Percentiles rank a stretch among this genome's conserved stretches.
phyloP scores from a whole-genome alignment of 2,888 invertebrate species.

The Myopa tessellatipennis region DNA sequence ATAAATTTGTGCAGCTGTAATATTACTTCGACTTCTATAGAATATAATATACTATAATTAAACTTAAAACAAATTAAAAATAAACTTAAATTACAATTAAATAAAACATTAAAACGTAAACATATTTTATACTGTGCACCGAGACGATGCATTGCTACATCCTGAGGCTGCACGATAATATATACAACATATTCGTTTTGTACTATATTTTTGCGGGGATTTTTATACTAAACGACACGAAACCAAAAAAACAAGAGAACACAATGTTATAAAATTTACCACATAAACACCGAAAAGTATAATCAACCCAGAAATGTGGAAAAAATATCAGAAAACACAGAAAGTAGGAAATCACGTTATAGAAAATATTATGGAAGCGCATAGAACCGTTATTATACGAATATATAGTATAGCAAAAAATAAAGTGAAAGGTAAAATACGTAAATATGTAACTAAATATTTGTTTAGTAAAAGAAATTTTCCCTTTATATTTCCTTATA shows the following conservation, averaged over 20 bases:
- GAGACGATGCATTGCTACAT: slow-evolving; percentile 47
- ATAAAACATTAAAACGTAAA: slow-evolving; percentile 2
- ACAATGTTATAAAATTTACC: slow-evolving; percentile 20
- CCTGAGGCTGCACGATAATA: slow-evolving; percentile 47
- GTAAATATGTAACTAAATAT: slow-evolving; percentile 39
- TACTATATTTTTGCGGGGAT: slow-evolving; percentile 66
- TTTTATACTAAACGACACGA: slow-evolving; percentile 53
- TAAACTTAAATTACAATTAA: slow-evolving; percentile 9
- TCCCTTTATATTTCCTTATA: slow-evolving; percentile 14
- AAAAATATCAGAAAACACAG: slow-evolving; percentile 19
- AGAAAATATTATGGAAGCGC: slow-evolving; percentile 16
- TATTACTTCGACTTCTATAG: slow-evolving; percentile 14
- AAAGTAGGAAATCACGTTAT: slow-evolving; percentile 20
- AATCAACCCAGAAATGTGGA: neutral
- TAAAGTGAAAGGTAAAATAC: slow-evolving; percentile 37
- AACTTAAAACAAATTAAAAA: neutral
- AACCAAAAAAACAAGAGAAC: slow-evolving; percentile 46
- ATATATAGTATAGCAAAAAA: slow-evolving; percentile 18
- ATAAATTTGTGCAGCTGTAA: slow-evolving; percentile 6
- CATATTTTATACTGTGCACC: slow-evolving; percentile 51
- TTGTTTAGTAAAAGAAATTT: neutral
- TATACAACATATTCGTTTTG: slow-evolving; percentile 58
- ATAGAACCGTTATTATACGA: slow-evolving; percentile 22
- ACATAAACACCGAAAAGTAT: slow-evolving; percentile 28
- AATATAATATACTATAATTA: neutral